Percentiles rank a stretch among this genome's conserved stretches.
phyloP scores from a whole-genome alignment of 2,113 vertebrate species.

The Corythornis madagascariensis region DNA sequence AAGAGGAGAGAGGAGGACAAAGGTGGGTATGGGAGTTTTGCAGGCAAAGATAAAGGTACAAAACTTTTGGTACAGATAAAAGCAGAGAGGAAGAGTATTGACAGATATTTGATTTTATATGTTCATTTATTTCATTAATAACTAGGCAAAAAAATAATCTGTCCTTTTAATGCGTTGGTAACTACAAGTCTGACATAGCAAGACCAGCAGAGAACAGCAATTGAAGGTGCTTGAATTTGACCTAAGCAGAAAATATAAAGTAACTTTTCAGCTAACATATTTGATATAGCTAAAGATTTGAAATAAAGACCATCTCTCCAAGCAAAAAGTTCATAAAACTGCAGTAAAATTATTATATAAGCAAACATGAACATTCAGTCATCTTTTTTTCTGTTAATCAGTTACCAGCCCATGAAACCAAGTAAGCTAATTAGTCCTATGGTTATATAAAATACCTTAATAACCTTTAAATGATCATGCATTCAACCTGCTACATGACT shows the following conservation, averaged over 20 bases:
- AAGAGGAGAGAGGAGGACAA: not conserved
- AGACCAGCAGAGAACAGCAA: not conserved
- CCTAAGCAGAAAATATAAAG: not conserved
- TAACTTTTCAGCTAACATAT: not conserved
- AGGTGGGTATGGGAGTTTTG: not conserved
- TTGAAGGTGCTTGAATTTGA: not conserved
- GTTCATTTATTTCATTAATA: not conserved
- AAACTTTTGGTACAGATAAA: not conserved
- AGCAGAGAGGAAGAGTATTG: not conserved
- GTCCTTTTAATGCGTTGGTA: not conserved
- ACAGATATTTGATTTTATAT: not conserved
- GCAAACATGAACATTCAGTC: constrained; percentile 55
- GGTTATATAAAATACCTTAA: not conserved
- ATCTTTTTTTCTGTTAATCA: constrained; percentile 50
- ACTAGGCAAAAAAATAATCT: not conserved
- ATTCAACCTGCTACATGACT: constrained; percentile 17
- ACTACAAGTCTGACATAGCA: not conserved
- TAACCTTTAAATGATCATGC: constrained; percentile 64
- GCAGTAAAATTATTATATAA: constrained; percentile 36
- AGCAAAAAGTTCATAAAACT: constrained; percentile 75
- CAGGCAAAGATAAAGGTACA: not conserved
- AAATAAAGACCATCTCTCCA: constrained; percentile 77
- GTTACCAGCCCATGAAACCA: constrained; percentile 46
- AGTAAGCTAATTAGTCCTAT: constrained; percentile 5
- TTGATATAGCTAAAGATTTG: not conserved